Base-by-base conservation (phyloP, 2,888 invertebrate genomes). In the Orthonychiurus folsomi region DNA sequence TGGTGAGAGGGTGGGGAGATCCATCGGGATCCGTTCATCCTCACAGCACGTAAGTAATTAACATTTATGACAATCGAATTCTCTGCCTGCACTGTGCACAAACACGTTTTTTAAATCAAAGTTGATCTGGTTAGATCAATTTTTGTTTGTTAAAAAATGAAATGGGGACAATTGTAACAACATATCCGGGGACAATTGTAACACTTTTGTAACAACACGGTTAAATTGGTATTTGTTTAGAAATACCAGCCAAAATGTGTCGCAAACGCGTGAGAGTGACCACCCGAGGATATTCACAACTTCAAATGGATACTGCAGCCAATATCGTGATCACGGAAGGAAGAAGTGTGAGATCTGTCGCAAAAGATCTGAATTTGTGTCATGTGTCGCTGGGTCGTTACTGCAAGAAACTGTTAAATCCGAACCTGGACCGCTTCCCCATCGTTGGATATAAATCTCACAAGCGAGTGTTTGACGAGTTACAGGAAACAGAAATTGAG, bases 401-500 rank as follows among this genome's bases (percentile, higher is more conserved):
- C n/a, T 52, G n/a, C 20, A 52, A n/a, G 3, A 55, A 55, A 23
- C 24, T 55, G 12, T 5, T 12, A 12, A 23, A 55, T 55, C 56
- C 56, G 12, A 57, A 57, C n/a, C 26, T 9, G 20, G 15, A 3
- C 2, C 12, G 20, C 9, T 12, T 28, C 18, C 18, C 21, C 5
- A 27, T 20, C 3, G 18, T 21, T 18, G 37, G 57, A 2, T 57
- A 57, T 21, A 18, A 28, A n/a, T 5, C 57, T 9, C 3, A 9
- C 9, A 57, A 9, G 9, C 21, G 26, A 27, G 57, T 57, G 12
- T 57, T 57, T 37, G 28, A 5, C 9, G 57, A 25, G 15, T 20
- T 9, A 5, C 57, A 57, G 21, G 57, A 62, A 57, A 24, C 2
- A 5, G 62, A 62, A 62, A 23, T 57, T 1, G 20, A 25, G 52